Percentiles rank a stretch among this genome's conserved stretches.
Conservation (phyloP, 2,797 vertebrate genomes). For the Trachops cirrhosus region DNA sequence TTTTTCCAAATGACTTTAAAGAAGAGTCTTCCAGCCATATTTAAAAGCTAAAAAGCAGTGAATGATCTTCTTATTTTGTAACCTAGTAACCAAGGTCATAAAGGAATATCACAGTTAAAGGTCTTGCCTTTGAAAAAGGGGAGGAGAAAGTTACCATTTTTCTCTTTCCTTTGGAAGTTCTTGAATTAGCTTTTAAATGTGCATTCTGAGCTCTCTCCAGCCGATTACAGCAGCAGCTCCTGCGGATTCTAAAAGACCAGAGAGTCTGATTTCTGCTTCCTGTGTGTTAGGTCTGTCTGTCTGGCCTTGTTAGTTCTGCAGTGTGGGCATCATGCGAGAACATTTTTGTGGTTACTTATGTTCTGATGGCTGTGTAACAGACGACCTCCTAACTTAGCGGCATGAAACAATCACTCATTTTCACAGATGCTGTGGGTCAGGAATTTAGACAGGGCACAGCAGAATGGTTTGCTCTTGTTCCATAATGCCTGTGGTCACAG, state of each 20-base stretch:
- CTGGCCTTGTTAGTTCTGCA: background rate
- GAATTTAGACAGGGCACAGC: background rate
- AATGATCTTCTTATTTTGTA: slow-evolving; percentile 5
- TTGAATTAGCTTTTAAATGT: slow-evolving; percentile 17
- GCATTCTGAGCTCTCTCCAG: background rate
- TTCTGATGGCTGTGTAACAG: background rate
- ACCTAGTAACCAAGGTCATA: slow-evolving; percentile 37
- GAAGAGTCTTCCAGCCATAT: background rate
- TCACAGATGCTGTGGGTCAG: background rate
- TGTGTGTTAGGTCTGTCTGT: background rate
- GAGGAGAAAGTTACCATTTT: background rate
- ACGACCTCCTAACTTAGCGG: background rate
- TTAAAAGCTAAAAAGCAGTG: background rate
- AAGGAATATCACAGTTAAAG: background rate
- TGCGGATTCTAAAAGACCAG: background rate
- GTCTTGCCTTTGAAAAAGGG: background rate
- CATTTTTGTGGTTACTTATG: background rate
- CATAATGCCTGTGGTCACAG: background rate
- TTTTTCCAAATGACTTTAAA: background rate
- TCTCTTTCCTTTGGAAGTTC: background rate
- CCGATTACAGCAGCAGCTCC: background rate
- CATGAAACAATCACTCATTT: background rate
- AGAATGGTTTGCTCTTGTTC: background rate
- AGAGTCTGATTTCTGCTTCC: background rate
- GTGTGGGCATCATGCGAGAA: background rate